A percentile compares a stretch with the other conserved stretches of the same genome.
Conservation (phyloP, 1,140 invertebrate species). For the Eriocheir sinensis region DNA sequence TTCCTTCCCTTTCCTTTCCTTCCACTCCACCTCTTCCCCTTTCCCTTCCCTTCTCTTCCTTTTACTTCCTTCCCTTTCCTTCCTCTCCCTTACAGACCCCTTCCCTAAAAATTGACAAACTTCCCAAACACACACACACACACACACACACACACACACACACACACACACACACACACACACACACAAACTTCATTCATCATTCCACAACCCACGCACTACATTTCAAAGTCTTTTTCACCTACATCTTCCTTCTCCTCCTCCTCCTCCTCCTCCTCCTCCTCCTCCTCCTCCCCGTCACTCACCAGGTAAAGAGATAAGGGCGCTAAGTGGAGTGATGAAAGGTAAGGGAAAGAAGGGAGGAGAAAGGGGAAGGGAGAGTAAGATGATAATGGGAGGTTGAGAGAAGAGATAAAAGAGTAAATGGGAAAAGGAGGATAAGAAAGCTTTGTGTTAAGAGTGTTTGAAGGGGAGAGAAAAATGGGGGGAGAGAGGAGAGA, state of each 20-base stretch:
- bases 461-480: neutral
- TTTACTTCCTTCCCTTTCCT: neutral
- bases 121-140: neutral
- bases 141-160: neutral
- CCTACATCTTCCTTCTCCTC: neutral
- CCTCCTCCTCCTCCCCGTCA: neutral
- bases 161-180: neutral
- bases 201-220: neutral
- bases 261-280: neutral
- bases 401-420: neutral
- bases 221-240: neutral
- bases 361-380: neutral
- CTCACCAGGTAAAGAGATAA: neutral
- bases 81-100: too few relatives aligned
- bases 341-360: too few relatives aligned
- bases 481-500: neutral
- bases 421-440: neutral
- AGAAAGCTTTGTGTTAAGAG: neutral
- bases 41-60: too few relatives aligned
- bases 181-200: neutral
- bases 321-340: neutral
- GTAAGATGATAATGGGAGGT: neutral
- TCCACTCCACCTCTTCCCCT: too few relatives aligned
- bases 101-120: too few relatives aligned
- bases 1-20: too few relatives aligned